Evolutionary conservation across 2,797 vertebrate genomes (phyloP), one percentile per base, ranked within the genome.

Genomic region (Enoplosus armatus): DNA sequence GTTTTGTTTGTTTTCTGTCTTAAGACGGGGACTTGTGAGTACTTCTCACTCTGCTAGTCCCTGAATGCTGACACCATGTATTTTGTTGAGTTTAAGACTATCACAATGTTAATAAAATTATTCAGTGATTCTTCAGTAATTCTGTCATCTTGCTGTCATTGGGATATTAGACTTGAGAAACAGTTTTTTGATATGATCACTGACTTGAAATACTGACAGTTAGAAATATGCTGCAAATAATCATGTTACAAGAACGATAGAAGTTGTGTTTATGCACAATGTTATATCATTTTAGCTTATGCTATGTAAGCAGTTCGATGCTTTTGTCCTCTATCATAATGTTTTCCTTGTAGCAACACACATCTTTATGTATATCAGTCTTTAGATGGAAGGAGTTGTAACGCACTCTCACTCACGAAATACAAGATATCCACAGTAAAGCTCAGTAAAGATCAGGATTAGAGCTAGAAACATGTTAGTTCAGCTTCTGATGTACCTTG

Each of bases 21-120:
- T 73, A 77, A 83, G 87, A 54, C 48, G 47, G 87, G 87, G 83
- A 83, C 66, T 68, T 60, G 76, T 80, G 86, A 87, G 87, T 90
- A 83, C 83, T 43, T 85, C 83, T 89, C 84, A 82, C 87, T 87
- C 87, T 78, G 77, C 89, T 79, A 18, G 87, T 89, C 90, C 87
- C 82, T 69, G 75, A 86, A 83, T 87, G 87, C 89, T 89, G 84
- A 93, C 89, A 86, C 93, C 89, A 85, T 94, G 93, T 94, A 90
- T 90, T 56, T 84, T 94, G 91, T 93, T 95, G 82, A 90, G 77
- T 93, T 93, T 87, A 70, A 87, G 87, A 90, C 88, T 86, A 91
- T 92, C 88, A 92, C 91, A 80, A 92, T 93, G 91, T 94, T 91
- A 94, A 94, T 94, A 91, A 94, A 94, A 92, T 69, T 63, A 89